Percentiles rank a stretch among this genome's conserved stretches.
Evolutionary conservation across 2,888 invertebrate species (phyloP).

Genomic region (Dynastes grantii): DNA sequence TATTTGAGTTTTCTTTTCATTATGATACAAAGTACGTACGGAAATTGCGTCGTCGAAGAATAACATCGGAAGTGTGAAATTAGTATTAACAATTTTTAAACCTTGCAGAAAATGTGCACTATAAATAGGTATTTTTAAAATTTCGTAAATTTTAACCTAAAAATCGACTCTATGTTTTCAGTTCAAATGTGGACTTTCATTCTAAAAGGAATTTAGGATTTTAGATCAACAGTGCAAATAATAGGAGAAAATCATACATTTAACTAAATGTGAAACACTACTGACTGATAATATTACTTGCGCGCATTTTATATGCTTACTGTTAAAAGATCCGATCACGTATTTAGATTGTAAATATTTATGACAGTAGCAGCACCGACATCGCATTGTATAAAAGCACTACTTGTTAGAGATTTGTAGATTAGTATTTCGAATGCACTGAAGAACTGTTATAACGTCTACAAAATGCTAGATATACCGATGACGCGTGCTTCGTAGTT

Average conservation of each 20-base stretch:
- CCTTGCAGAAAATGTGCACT: too few relatives aligned
- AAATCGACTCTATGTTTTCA: too few relatives aligned
- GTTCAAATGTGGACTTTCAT: not conserved
- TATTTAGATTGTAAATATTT: constrained; percentile 26
- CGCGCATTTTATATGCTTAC: constrained; percentile 13
- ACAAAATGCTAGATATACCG: not conserved
- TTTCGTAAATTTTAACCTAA: too few relatives aligned
- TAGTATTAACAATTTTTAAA: too few relatives aligned
- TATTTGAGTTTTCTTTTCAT: too few relatives aligned
- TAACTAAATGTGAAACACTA: constrained; percentile 1
- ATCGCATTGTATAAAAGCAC: not conserved
- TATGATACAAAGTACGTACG: too few relatives aligned
- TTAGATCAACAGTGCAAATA: not conserved
- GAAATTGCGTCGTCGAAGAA: too few relatives aligned
- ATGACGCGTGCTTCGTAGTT: not conserved
- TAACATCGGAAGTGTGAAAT: too few relatives aligned
- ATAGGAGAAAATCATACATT: constrained; percentile 9
- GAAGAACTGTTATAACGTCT: not conserved
- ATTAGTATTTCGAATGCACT: constrained; percentile 2
- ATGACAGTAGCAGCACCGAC: constrained; percentile 9
- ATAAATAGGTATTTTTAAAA: too few relatives aligned
- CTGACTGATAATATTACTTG: constrained; percentile 3
- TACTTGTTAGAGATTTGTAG: not conserved
- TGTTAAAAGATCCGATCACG: constrained; percentile 13
- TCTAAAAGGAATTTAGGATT: too few relatives aligned